Conservation (phyloP, 2,888 invertebrate species). For the Zygothrica quintamaculata region DNA sequence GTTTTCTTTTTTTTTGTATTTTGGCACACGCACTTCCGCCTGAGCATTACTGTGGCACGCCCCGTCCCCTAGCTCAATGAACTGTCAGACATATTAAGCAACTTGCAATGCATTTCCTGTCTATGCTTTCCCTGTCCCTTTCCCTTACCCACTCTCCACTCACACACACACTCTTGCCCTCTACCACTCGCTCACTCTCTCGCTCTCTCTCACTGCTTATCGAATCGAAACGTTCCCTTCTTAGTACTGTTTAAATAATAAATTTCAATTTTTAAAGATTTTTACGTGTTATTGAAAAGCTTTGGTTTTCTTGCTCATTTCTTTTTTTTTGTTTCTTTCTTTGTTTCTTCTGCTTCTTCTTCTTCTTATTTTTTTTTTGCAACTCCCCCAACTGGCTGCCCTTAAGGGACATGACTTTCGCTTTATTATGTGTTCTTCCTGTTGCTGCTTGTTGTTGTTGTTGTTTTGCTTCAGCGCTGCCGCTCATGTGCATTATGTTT, state of each 20-base stretch:
- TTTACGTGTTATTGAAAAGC: conserved; percentile 73
- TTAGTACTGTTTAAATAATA: conserved; percentile 65
- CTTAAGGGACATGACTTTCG: conserved; percentile 75
- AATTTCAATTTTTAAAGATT: conserved; percentile 78
- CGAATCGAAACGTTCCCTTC: not conserved
- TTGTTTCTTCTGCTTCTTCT: conserved; percentile 3
- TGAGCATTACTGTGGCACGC: not conserved
- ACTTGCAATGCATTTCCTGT: conserved; percentile 65
- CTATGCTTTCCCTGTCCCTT: conserved; percentile 7
- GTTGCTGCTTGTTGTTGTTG: too few relatives aligned
- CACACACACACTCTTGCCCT: not conserved
- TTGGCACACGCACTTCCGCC: conserved; percentile 56
- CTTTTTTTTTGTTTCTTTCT: conserved; percentile 3
- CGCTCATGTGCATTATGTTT: conserved; percentile 67
- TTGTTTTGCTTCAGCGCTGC: conserved; percentile 10
- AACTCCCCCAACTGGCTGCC: conserved; percentile 45
- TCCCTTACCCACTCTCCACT: too few relatives aligned
- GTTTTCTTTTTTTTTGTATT: conserved; percentile 27
- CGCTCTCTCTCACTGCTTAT: conserved; percentile 4
- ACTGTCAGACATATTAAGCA: conserved; percentile 53
- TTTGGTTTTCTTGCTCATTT: conserved; percentile 29
- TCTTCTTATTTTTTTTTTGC: conserved; percentile 16
- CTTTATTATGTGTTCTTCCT: conserved; percentile 67
- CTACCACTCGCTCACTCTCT: conserved; percentile 13
- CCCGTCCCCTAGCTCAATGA: conserved; percentile 1